A percentile compares a stretch with the other conserved stretches of the same genome.
Conservation (phyloP, 2,888 invertebrate genomes). For the Linnaemya tessellans region DNA sequence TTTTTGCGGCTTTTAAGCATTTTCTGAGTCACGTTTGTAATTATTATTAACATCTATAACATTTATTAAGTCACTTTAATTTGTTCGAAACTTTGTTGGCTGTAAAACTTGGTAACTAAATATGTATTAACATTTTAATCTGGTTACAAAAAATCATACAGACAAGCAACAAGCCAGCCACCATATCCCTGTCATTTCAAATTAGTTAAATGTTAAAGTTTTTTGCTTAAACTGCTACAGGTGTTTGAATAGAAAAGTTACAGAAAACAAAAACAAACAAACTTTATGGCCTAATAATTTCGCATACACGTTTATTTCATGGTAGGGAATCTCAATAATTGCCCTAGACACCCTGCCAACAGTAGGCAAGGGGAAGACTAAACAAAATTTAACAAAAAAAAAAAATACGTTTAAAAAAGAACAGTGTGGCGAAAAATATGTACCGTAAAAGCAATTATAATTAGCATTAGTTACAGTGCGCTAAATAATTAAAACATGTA, state of each 20-base stretch:
- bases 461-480: background rate
- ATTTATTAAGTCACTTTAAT: constrained; percentile 4
- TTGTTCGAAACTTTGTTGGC: background rate
- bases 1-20: background rate
- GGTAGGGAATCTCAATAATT: constrained; percentile 48
- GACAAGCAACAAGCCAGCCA: background rate
- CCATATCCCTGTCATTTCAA: constrained; percentile 20
- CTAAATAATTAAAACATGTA: background rate
- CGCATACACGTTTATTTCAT: constrained; percentile 23
- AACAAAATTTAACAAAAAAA: background rate
- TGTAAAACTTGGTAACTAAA: background rate
- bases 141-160: background rate
- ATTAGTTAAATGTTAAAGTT: constrained; percentile 33
- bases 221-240: background rate
- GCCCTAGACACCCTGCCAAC: constrained; percentile 17
- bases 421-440: background rate
- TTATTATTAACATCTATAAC: constrained; percentile 17
- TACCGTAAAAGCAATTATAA: constrained; percentile 5
- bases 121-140: constrained; percentile 7
- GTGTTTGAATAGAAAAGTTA: background rate
- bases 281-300: constrained; percentile 71
- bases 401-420: constrained; percentile 4
- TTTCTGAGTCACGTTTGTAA: constrained; percentile 35
- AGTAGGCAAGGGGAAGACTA: constrained; percentile 5
- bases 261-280: background rate